Percentiles rank a stretch among this genome's conserved stretches.
phyloP scores from a whole-genome alignment of 2,113 vertebrate species.

The Meriones unguiculatus region DNA sequence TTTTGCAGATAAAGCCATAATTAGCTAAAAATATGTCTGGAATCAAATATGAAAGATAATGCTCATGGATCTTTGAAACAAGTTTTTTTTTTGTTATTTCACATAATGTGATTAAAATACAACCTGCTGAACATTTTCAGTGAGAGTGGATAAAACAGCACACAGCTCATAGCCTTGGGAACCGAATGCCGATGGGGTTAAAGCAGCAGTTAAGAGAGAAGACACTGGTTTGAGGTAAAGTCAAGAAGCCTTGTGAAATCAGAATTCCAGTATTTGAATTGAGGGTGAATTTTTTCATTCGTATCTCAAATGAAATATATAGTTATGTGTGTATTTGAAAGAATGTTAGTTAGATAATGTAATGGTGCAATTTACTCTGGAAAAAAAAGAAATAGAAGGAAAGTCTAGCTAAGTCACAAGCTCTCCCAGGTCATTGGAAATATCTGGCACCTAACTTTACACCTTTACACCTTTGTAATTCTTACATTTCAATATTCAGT shows the following conservation, averaged over 20 bases:
- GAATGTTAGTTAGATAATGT: not conserved
- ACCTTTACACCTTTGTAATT: conserved; percentile 25
- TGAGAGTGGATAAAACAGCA: not conserved
- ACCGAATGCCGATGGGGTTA: not conserved
- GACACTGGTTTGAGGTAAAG: not conserved
- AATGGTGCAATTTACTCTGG: not conserved
- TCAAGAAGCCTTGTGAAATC: not conserved
- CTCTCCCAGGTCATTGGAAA: not conserved
- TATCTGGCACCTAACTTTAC: conserved; percentile 8
- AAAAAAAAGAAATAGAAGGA: not conserved
- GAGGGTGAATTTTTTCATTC: not conserved
- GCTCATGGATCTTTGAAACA: not conserved
- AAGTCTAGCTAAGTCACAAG: conserved; percentile 39
- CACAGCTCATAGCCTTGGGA: not conserved
- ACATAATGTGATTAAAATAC: not conserved
- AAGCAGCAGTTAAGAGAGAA: conserved; percentile 38
- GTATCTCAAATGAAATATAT: not conserved
- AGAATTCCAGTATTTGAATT: not conserved
- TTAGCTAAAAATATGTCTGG: conserved; percentile 3
- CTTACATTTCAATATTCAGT: not conserved
- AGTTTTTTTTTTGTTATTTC: not conserved
- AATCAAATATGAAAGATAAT: conserved; percentile 16
- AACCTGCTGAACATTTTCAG: conserved; percentile 19
- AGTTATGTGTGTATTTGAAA: not conserved
- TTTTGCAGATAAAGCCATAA: conserved; percentile 53